Base-by-base conservation (phyloP, 2,797 vertebrate genomes). In the Gymnothorax reevesii region DNA sequence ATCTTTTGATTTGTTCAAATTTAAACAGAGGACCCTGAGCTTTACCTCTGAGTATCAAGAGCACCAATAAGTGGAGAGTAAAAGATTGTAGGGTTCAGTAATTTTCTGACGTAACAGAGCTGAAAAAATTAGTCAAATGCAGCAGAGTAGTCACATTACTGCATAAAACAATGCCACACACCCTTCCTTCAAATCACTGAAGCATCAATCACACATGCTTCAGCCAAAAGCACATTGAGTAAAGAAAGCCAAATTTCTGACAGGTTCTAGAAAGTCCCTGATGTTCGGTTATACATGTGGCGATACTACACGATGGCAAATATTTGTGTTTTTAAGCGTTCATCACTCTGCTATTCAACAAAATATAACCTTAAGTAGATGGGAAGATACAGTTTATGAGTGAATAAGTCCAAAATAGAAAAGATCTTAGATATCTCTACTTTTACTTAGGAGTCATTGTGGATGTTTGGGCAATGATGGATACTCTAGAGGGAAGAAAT, bases 181-280 rank as follows among this genome's bases (percentile, higher is more conserved):
- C 87, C 87, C 87, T 88, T 88, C 87, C 87, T 86, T 22, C 22
- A 4, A 49, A 33, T 82, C 79, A 59, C 4, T 86, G 79, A 54
- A 86, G 77, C 71, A 13, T 69, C 25, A 84, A 55, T 85, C 52
- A 27, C 66, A 12, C 10, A 12, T 5, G 15, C 15, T 25, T 33
- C 25, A 4, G n/a, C 66, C 66, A 69, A 25, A 7, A 69, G 22
- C 22, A 69, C 5, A 22, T 25, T 69, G 66, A 69, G 3, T 0
- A 2, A 42, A 42, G 33, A 42, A 42, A 42, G 7, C 66, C 66
- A 25, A 27, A 69, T 69, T n/a, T 27, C 10, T 8, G 6, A 69
- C 8, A 7, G 66, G 22, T 69, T 69, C 7, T 69, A 69, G 66
- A 69, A 27, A 25, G 66, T 69, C n/a, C 25, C 66, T 69, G 5